phyloP scores from a whole-genome alignment of 2,113 vertebrate species.

The Triplophysa siluroides region DNA sequence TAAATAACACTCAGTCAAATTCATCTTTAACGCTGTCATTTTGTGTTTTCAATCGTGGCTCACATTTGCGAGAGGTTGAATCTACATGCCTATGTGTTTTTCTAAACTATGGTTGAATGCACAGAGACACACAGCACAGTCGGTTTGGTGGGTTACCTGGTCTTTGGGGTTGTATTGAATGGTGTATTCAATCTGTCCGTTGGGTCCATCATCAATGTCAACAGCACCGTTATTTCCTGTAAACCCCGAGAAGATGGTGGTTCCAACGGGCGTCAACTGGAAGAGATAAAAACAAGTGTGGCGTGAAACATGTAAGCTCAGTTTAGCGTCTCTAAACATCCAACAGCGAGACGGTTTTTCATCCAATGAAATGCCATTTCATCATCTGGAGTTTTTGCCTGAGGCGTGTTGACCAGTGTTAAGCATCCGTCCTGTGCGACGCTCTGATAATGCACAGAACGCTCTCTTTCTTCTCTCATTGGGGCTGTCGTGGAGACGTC shows the following conservation, averaged over 20 bases:
- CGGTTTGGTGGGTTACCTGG: constrained; percentile 72
- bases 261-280: constrained; percentile 93
- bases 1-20: too few relatives aligned
- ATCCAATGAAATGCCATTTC: constrained; percentile 15
- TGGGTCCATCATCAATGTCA: constrained; percentile 96
- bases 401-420: constrained; percentile 13
- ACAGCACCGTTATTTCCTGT: constrained; percentile 87
- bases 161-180: constrained; percentile 91
- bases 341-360: not conserved
- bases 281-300: constrained; percentile 38
- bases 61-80: not conserved
- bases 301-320: not conserved
- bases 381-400: constrained; percentile 25
- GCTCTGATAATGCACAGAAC: constrained; percentile 33
- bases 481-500: constrained; percentile 31
- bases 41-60: too few relatives aligned
- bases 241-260: constrained; percentile 95
- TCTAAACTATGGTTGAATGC: too few relatives aligned
- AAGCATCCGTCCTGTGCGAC: constrained; percentile 7
- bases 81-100: too few relatives aligned
- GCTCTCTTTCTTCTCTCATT: not conserved
- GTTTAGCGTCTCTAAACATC: not conserved
- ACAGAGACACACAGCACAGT: too few relatives aligned
- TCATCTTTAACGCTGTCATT: too few relatives aligned
- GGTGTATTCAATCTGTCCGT: constrained; percentile 95